Base-by-base conservation (phyloP, 2,888 invertebrate genomes). In the Toxonevra muliebris region DNA sequence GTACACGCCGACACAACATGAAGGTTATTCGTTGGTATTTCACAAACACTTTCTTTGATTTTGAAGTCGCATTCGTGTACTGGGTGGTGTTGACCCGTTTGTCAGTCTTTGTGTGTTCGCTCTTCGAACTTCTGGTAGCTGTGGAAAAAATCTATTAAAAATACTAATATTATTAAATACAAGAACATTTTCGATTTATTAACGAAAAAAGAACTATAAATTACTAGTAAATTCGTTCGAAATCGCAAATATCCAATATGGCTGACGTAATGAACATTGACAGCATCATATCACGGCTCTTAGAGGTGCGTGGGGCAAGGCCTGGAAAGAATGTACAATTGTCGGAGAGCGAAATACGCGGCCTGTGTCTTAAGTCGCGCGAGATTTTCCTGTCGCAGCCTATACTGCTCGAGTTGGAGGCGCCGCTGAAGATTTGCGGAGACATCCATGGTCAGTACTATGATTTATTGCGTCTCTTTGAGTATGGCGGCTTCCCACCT, bases 371-470 rank as follows among this genome's bases (percentile, higher is more conserved):
- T 81, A 99, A 98, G 88, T 98, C 98, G 69, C 90, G 98, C 82
- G 99, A 99, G 90, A 97, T 98, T 83, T 99, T 98, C 88, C 90
- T 98, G 77, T 97, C 97, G 85, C 98, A 99, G 86, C 98, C 98
- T 53, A 98, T 99, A 86, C 89, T 98, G 79, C 89, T 98, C 85
- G 98, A 98, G 88, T 88, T 99, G 82, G 99, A 99, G 88, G 99
- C 99, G 66, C 99, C 99, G 73, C 88, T 99, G 75, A 99, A 99
- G 90, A 99, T 99, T 87, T 99, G 98, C 88, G 83, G 98, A 87
- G 98, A 98, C 85, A 98, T 98, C 80, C 98, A 99, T 85, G 98
- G 98, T 73, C 98, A 99, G 88, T 99, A 98, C 88, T 98, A 98
- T 85, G 98, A 99, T 87, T 89, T 99, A 77, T 88, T 99, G 79